phyloP scores from a whole-genome alignment of 2,797 vertebrate species.

The Sebastes minor region DNA sequence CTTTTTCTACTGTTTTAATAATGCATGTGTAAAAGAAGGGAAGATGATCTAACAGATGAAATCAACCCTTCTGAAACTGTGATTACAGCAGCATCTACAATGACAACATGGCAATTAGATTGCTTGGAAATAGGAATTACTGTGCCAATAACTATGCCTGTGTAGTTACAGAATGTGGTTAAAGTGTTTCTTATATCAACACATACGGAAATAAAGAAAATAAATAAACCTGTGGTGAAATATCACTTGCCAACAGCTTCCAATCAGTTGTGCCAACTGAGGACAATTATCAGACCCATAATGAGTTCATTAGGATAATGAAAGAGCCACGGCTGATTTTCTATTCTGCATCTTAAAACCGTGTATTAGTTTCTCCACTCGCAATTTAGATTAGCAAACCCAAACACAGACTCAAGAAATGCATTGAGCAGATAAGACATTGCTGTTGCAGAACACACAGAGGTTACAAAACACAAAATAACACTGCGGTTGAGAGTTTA shows the following conservation, averaged over 20 bases:
- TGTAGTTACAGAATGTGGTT: slow-evolving; percentile 8
- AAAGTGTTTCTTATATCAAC: slow-evolving; percentile 18
- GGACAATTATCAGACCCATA: slow-evolving; percentile 73
- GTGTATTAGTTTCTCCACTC: slow-evolving; percentile 55
- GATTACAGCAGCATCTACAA: slow-evolving; percentile 31
- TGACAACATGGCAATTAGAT: slow-evolving; percentile 13
- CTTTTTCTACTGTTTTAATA: slow-evolving; percentile 14
- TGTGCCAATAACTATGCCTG: slow-evolving; percentile 12
- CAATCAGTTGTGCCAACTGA: slow-evolving; percentile 64
- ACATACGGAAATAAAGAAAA: slow-evolving; percentile 23
- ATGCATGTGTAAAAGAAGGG: not conserved
- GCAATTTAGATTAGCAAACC: slow-evolving; percentile 71
- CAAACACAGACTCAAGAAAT: slow-evolving; percentile 55
- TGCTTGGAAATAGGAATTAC: slow-evolving; percentile 14
- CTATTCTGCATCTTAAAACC: slow-evolving; percentile 67
- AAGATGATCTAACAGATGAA: slow-evolving; percentile 21
- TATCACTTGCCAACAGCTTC: slow-evolving; percentile 58
- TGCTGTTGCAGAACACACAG: slow-evolving; percentile 29
- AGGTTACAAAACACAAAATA: slow-evolving; percentile 28
- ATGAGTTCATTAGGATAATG: slow-evolving; percentile 78
- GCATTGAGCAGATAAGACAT: slow-evolving; percentile 52
- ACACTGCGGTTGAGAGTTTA: not conserved
- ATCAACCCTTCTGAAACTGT: slow-evolving; percentile 21
- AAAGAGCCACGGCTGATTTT: slow-evolving; percentile 64
- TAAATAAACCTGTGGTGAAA: slow-evolving; percentile 54